Evolutionary conservation across 1,140 invertebrate genomes (phyloP), one percentile per base, ranked within the genome.

Genomic region (Nasonia giraulti): DNA sequence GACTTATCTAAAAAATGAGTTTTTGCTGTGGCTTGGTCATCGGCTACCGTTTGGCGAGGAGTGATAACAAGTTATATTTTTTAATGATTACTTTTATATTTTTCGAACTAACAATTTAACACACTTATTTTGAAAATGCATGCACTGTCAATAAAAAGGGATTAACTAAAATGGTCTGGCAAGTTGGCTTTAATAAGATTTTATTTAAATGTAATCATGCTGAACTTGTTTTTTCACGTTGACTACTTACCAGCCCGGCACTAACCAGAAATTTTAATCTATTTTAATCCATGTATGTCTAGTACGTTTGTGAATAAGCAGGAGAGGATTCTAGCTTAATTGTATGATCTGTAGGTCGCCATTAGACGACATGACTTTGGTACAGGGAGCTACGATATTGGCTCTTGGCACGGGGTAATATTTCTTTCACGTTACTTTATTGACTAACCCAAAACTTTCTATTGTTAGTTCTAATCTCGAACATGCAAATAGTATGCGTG

Each of bases 341-440:
- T 40, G 23, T 85, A 69, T 82, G 69, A 80, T 85, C 79, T 88
- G 62, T 91, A 93, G 92, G 91, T 91, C 85, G 85, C 86, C 66
- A 78, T 81, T 92, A 89, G 90, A 93, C 74, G 90, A 92, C 89
- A 89, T 93, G 90, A 92, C 86, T 89, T 89, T 93, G 89, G 88
- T 93, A 89, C 87, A 92, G 88, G 92, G 91, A 91, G 91, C 92
- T 88, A 92, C 91, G 80, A 90, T 93, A 89, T 90, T 93, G 90
- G 91, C 91, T 89, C 91, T 93, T 89, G 91, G 89, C 89, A 88
- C 90, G 89, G 92, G 92, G 91, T 92, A 92, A 92, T 89, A 89
- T 87, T 86, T 85, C 77, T 83, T 88, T 80, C 73, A 83, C 69
- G 82, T 82, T 85, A 76, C 85, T 62, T 84, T 86, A 74, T 74